Evolutionary conservation across 2,888 invertebrate species (phyloP).

Genomic region (Neoitamus cyanurus): DNA sequence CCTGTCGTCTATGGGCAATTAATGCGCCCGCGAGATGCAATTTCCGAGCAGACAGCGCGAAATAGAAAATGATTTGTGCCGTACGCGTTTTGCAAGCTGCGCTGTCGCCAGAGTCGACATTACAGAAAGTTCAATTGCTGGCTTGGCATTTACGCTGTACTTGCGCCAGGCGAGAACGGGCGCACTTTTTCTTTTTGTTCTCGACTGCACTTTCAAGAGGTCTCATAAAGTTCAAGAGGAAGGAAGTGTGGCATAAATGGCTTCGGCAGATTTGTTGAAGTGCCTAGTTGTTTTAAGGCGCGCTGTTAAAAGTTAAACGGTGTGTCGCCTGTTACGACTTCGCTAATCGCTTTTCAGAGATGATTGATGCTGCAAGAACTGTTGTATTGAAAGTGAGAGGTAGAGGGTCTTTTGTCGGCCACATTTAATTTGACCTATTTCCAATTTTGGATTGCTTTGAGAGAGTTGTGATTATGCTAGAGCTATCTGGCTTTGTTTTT

Average conservation of each 20-base stretch:
- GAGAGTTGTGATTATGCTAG: not conserved
- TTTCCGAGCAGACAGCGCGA: not conserved
- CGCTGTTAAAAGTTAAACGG: not conserved
- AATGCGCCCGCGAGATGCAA: not conserved
- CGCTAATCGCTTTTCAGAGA: not conserved
- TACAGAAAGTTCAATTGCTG: not conserved
- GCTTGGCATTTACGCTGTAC: constrained; percentile 10
- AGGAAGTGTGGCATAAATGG: not conserved
- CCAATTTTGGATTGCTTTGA: not conserved
- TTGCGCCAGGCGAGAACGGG: not conserved
- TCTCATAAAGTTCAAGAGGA: not conserved
- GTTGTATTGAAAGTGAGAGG: not conserved
- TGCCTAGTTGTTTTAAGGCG: not conserved
- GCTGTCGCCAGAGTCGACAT: not conserved
- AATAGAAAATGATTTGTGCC: not conserved
- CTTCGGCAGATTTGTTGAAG: not conserved
- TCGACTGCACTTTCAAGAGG: not conserved
- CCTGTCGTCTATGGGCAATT: not conserved
- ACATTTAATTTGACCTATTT: not conserved
- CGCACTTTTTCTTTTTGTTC: not conserved
- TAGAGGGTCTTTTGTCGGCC: not conserved
- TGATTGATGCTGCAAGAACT: not conserved
- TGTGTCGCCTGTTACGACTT: not conserved
- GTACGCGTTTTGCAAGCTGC: not conserved
- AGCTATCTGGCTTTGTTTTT: too few relatives aligned